These are phyloP conservation scores for Aplodontia rufa DNA, from an alignment of 2,113 vertebrate species.

Conservation along the genomic window DNA sequence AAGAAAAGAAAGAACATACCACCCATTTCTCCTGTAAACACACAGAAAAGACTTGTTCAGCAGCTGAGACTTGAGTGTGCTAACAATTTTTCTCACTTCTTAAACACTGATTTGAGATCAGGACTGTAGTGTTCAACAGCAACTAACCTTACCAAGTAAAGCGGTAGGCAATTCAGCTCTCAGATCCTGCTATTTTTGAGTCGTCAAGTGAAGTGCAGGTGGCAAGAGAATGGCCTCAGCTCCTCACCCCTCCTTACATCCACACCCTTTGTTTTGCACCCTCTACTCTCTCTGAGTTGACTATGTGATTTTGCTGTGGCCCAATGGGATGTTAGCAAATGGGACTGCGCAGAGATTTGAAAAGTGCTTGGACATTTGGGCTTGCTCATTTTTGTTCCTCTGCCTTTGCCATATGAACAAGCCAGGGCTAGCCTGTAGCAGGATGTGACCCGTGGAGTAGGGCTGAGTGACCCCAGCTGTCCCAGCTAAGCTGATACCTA, in stretches of 20 bases:
- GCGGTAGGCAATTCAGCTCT: neutral
- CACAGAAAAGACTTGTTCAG: neutral
- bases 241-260: neutral
- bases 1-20: accelerated
- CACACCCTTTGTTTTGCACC: neutral
- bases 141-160: neutral
- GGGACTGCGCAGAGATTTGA: neutral
- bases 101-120: neutral
- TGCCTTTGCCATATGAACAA: neutral
- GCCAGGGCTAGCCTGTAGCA: neutral
- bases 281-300: neutral
- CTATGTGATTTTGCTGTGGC: neutral
- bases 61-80: neutral
- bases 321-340: neutral
- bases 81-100: neutral
- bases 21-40: neutral
- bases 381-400: neutral
- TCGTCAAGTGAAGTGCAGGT: too few species aligned
- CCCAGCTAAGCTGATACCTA: neutral
- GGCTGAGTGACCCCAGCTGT: neutral
- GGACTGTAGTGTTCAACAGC: neutral
- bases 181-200: neutral
- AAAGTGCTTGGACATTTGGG: neutral
- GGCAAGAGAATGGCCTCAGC: neutral
- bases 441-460: neutral